A percentile compares a stretch with the other conserved stretches of the same genome.
These are phyloP conservation scores for Catagonus wagneri DNA, from an alignment of 2,113 vertebrate species.

Conservation along the genomic window DNA sequence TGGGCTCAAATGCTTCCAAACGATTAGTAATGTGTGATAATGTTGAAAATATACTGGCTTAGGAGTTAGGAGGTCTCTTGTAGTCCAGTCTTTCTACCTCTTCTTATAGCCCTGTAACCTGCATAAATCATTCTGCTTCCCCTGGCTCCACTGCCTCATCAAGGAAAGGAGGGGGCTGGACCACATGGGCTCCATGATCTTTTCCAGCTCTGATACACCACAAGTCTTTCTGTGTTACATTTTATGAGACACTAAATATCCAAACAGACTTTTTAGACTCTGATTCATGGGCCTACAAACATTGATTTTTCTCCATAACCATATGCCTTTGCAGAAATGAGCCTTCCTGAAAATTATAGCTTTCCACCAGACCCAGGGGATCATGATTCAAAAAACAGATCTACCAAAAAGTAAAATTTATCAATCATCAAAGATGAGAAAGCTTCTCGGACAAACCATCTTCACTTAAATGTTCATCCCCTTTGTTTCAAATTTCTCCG, in stretches of 20 bases:
- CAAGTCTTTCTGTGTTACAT: slow-evolving; percentile 41
- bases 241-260: slow-evolving; percentile 62
- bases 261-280: slow-evolving; percentile 61
- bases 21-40: slow-evolving; percentile 35
- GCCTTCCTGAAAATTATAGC: slow-evolving; percentile 46
- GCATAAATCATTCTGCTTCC: slow-evolving; percentile 2
- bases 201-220: background rate
- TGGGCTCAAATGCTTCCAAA: background rate
- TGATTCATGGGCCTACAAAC: slow-evolving; percentile 43
- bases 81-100: background rate
- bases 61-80: background rate
- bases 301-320: slow-evolving; percentile 30
- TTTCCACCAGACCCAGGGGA: slow-evolving; percentile 27
- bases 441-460: background rate
- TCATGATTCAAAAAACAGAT: background rate
- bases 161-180: background rate
- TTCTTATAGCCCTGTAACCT: slow-evolving; percentile 3
- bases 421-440: background rate
- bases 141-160: background rate
- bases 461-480: background rate
- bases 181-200: background rate
- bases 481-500: background rate
- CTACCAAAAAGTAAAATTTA: background rate
- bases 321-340: slow-evolving; percentile 58
- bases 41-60: slow-evolving; percentile 35